phyloP scores from a whole-genome alignment of 2,888 invertebrate genomes.

The Apocheima hispidaria region DNA sequence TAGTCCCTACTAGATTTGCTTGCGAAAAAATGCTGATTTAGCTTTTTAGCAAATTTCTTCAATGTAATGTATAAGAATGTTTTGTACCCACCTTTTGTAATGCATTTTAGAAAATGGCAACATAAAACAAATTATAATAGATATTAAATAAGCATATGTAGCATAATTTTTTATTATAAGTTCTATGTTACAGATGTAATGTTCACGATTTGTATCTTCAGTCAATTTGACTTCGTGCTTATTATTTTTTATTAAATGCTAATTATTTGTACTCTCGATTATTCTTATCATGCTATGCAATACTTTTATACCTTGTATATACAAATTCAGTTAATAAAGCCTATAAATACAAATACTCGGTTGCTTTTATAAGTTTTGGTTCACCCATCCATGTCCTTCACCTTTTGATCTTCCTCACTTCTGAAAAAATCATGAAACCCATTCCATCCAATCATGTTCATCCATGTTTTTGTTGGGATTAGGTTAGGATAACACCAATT shows the following conservation, averaged over 20 bases:
- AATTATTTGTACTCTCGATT: slow-evolving; percentile 33
- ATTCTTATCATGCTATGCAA: slow-evolving; percentile 48
- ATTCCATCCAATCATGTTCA: too few relatives aligned
- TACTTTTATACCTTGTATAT: slow-evolving; percentile 74
- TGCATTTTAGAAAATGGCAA: slow-evolving; percentile 13
- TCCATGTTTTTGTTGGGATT: too few relatives aligned
- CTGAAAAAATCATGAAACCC: too few relatives aligned
- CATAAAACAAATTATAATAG: neutral
- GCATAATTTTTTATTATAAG: neutral
- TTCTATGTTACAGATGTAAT: neutral
- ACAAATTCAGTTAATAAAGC: slow-evolving; percentile 56
- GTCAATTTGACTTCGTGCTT: slow-evolving; percentile 15
- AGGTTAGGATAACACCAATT: too few relatives aligned
- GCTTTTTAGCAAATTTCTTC: neutral
- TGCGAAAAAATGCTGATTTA: neutral
- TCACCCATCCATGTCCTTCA: neutral
- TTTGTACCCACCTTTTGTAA: slow-evolving; percentile 26
- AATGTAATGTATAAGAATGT: neutral
- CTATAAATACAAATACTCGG: slow-evolving; percentile 28
- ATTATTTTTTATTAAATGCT: slow-evolving; percentile 23
- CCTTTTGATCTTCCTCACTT: too few relatives aligned
- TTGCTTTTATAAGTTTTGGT: slow-evolving; percentile 4
- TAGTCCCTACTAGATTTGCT: slow-evolving; percentile 2
- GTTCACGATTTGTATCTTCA: neutral
- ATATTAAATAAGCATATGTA: neutral